Conservation (phyloP, 2,797 vertebrate genomes). For the Sebastolobus altivelis region DNA sequence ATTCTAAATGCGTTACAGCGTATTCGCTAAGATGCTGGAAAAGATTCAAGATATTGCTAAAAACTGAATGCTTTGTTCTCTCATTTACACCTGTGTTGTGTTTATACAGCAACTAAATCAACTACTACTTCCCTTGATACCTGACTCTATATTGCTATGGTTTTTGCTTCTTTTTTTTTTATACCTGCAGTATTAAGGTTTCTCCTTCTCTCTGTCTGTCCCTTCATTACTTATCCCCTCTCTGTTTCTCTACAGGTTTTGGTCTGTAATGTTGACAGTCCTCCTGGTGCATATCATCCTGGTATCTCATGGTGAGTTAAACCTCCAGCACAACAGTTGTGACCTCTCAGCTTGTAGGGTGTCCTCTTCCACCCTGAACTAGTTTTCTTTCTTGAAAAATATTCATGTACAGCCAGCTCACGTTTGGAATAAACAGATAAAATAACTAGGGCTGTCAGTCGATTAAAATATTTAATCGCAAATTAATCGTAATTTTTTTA, state of each 20-base stretch:
- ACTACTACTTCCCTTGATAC: background rate
- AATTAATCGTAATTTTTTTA: no score
- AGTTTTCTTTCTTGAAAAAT: background rate
- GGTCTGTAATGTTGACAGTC: conserved; percentile 63
- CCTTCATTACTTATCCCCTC: background rate
- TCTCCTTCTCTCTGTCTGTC: background rate
- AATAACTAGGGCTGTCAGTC: no score
- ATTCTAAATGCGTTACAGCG: background rate
- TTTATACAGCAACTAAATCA: background rate
- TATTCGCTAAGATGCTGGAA: background rate
- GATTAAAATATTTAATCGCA: no score
- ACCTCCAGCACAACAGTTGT: background rate
- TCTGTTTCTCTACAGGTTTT: conserved; percentile 70
- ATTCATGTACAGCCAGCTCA: background rate
- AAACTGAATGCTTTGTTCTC: no score
- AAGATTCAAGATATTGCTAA: background rate
- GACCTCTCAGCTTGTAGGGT: conserved; percentile 3
- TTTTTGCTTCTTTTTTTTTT: background rate
- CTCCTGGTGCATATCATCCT: conserved; percentile 72
- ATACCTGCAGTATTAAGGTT: background rate
- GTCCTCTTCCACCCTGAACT: background rate
- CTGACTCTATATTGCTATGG: background rate
- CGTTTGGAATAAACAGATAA: background rate
- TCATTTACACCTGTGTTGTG: background rate
- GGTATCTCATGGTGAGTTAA: conserved; percentile 76